Evolutionary conservation across 2,888 invertebrate genomes (phyloP).

Genomic region (Nomada fabriciana): DNA sequence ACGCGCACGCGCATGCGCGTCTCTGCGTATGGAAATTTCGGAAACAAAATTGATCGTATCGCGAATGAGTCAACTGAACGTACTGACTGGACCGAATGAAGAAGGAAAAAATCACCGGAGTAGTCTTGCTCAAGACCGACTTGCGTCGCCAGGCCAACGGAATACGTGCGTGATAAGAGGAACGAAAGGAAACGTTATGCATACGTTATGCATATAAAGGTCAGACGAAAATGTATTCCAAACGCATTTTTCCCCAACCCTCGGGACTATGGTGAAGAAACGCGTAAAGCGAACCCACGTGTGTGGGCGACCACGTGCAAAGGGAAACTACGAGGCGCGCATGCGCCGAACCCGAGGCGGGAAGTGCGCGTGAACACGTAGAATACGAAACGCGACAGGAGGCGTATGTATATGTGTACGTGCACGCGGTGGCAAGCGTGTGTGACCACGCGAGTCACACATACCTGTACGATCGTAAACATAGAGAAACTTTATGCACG

Average conservation of each 20-base stretch:
- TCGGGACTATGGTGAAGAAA: background rate
- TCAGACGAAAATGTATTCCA: background rate
- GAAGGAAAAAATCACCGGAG: background rate
- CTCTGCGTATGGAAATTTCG: constrained; percentile 37
- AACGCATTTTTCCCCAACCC: background rate
- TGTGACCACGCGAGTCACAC: too few relatives aligned
- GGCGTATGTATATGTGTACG: background rate
- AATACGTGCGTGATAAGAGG: background rate
- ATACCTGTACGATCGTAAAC: background rate
- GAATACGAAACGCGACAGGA: constrained; percentile 17
- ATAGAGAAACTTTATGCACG: background rate
- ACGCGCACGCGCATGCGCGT: background rate
- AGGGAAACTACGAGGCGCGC: constrained; percentile 33
- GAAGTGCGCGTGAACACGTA: constrained; percentile 34
- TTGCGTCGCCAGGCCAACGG: background rate
- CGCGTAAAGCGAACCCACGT: constrained; percentile 34
- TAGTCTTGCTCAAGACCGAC: background rate
- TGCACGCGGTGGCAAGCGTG: too few relatives aligned
- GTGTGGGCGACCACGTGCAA: constrained; percentile 53
- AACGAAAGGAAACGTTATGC: background rate
- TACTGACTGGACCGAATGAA: too few relatives aligned
- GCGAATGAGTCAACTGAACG: background rate
- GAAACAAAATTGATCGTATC: constrained; percentile 13
- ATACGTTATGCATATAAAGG: background rate
- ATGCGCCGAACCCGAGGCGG: constrained; percentile 44